Evolutionary conservation across 2,113 vertebrate genomes (phyloP).

Genomic region (Hyperopisus bebe): DNA sequence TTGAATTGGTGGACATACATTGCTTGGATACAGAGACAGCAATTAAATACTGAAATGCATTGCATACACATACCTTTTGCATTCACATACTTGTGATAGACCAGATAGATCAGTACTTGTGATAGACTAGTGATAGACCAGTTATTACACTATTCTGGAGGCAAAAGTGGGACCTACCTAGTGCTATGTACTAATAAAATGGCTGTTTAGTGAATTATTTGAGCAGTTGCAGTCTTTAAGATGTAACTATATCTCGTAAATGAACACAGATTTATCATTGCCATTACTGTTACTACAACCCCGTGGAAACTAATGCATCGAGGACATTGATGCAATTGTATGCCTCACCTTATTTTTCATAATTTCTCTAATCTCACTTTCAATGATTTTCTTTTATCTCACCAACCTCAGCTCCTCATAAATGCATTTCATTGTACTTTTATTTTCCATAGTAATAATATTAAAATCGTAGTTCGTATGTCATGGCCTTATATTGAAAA

Average conservation of each 20-base stretch:
- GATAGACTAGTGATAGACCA: no score
- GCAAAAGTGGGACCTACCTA: background rate
- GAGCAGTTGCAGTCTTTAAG: background rate
- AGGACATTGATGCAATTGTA: background rate
- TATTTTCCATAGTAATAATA: background rate
- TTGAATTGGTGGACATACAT: background rate
- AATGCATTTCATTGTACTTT: background rate
- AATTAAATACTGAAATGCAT: background rate
- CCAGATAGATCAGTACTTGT: no score
- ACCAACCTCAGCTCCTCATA: background rate
- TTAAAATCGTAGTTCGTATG: background rate
- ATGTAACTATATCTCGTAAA: background rate
- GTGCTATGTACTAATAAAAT: background rate
- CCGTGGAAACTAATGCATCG: background rate
- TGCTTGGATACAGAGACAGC: background rate
- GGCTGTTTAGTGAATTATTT: background rate
- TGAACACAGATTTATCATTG: background rate
- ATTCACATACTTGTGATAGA: no score
- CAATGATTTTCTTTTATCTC: background rate
- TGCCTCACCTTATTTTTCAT: background rate
- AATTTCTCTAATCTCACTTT: background rate
- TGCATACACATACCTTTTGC: background rate
- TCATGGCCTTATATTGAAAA: background rate
- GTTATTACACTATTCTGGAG: background rate
- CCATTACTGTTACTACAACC: background rate